Conservation (phyloP, 2,113 vertebrate genomes). For the Xiphophorus couchianus region DNA sequence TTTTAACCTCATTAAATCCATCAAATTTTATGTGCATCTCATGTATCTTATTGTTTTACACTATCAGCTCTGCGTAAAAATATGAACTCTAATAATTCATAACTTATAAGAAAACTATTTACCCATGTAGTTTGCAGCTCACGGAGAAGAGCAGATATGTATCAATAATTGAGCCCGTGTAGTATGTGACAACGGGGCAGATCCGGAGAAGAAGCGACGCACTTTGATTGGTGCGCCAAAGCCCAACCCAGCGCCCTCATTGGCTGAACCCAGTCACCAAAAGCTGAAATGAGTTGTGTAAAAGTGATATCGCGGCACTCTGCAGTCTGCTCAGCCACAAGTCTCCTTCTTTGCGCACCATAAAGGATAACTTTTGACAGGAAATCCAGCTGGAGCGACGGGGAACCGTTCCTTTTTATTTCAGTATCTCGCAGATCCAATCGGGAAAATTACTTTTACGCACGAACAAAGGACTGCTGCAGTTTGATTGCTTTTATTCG, state of each 20-base stretch:
- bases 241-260: conserved; percentile 76
- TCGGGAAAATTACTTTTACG: conserved; percentile 54
- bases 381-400: conserved; percentile 48
- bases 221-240: conserved; percentile 75
- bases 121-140: not conserved
- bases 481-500: conserved; percentile 20
- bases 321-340: conserved; percentile 59
- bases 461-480: conserved; percentile 33
- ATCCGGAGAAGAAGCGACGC: conserved; percentile 34
- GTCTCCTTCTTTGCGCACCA: conserved; percentile 50
- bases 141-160: conserved; percentile 41
- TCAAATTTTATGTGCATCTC: not conserved
- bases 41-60: not conserved
- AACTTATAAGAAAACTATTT: not conserved
- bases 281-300: conserved; percentile 81
- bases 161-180: conserved; percentile 64
- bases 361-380: conserved; percentile 64
- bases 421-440: conserved; percentile 9
- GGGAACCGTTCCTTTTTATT: conserved; percentile 13
- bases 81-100: not conserved
- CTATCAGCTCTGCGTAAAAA: not conserved
- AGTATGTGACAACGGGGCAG: conserved; percentile 38
- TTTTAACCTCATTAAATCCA: not conserved
- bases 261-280: conserved; percentile 74
- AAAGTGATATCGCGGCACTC: conserved; percentile 80